Percentiles rank a stretch among this genome's conserved stretches.
These are phyloP conservation scores for Macrophya annulata DNA, from an alignment of 2,888 invertebrate species.

Conservation along the genomic window DNA sequence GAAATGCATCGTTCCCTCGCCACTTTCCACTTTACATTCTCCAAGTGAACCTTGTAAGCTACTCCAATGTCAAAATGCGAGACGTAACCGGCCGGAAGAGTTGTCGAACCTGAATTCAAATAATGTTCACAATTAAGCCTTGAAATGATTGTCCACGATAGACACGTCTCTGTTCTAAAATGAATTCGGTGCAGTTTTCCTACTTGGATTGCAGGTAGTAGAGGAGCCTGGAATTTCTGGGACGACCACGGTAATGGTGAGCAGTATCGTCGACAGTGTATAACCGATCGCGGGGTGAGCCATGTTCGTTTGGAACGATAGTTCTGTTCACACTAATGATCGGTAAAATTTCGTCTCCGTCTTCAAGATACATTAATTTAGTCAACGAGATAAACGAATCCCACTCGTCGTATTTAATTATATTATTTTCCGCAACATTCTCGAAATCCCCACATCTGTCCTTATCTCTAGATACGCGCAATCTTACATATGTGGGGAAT, in stretches of 20 bases:
- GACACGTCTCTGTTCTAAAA: background rate
- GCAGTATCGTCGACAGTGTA: background rate
- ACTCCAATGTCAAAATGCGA: background rate
- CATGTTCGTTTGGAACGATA: background rate
- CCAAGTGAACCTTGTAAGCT: conserved; percentile 8
- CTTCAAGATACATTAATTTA: too few species aligned
- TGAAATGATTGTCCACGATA: background rate
- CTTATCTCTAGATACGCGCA: too few species aligned
- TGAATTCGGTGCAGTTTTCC: background rate
- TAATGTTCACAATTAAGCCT: background rate
- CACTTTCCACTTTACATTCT: background rate
- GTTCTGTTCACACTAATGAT: background rate
- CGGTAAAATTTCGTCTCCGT: background rate
- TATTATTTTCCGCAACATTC: too few species aligned
- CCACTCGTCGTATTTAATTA: too few species aligned
- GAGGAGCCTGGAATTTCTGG: background rate
- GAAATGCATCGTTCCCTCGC: background rate
- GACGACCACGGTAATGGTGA: background rate
- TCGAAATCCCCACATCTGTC: too few species aligned
- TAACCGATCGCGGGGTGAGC: background rate
- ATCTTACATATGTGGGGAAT: too few species aligned
- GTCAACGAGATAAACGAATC: too few species aligned
- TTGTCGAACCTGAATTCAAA: background rate
- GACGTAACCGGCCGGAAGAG: background rate
- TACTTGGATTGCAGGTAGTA: background rate